Percentiles rank a stretch among this genome's conserved stretches.
Evolutionary conservation across 2,888 invertebrate species (phyloP).

Genomic region (Penaeus monodon): DNA sequence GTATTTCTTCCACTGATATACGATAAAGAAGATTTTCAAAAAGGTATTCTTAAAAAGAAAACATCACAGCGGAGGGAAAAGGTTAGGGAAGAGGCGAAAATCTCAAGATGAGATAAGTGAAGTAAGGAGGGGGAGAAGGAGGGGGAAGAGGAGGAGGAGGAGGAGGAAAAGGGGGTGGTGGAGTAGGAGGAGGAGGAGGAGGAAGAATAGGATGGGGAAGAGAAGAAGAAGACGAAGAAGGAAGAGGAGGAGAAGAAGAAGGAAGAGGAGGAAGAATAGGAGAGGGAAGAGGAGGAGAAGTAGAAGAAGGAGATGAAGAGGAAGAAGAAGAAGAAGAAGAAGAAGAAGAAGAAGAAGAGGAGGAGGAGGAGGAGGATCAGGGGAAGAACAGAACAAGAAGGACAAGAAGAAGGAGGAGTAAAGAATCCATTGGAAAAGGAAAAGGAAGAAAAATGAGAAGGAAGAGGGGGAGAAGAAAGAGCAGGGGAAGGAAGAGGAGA

Average conservation of each 20-base stretch:
- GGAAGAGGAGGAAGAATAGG: neutral
- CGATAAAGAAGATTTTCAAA: too few relatives aligned
- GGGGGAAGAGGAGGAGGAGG: neutral
- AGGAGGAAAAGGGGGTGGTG: too few relatives aligned
- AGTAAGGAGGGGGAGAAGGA: too few relatives aligned
- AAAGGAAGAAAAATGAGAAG: neutral
- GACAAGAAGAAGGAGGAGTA: neutral
- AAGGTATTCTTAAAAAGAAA: too few relatives aligned
- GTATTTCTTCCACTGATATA: too few relatives aligned
- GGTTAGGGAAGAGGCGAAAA: too few relatives aligned
- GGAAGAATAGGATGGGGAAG: neutral
- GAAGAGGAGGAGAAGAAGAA: too few relatives aligned
- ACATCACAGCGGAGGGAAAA: too few relatives aligned
- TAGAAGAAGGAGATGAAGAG: neutral
- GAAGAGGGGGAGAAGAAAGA: neutral
- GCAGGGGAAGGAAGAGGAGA: neutral
- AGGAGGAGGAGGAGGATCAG: neutral
- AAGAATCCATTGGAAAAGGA: neutral
- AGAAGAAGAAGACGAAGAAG: neutral
- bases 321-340: neutral
- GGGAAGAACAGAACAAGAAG: too few relatives aligned
- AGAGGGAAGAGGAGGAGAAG: neutral
- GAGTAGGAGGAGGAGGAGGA: neutral
- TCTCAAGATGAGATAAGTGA: too few relatives aligned
- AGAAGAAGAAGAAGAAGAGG: neutral